These are phyloP conservation scores for Tanytarsus gracilentus DNA, from an alignment of 2,888 invertebrate species.

Conservation along the genomic window DNA sequence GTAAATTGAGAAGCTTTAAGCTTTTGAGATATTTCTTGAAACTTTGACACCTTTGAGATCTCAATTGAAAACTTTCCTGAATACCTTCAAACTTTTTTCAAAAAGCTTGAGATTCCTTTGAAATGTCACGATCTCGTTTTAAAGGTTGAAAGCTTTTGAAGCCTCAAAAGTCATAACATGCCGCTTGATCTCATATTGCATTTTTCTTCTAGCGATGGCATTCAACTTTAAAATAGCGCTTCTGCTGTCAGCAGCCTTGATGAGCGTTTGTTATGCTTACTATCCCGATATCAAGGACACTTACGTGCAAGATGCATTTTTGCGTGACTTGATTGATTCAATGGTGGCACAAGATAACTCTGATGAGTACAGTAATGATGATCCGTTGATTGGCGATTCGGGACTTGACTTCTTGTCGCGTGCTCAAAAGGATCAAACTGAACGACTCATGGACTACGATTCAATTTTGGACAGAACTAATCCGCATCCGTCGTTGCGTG, in stretches of 20 bases:
- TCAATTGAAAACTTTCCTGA: too few relatives aligned
- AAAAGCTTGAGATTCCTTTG: too few relatives aligned
- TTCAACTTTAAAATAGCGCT: not conserved
- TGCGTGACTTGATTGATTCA: slow-evolving; percentile 62
- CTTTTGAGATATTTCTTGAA: too few relatives aligned
- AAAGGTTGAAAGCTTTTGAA: not conserved
- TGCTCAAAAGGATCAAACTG: slow-evolving; percentile 50
- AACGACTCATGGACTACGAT: slow-evolving; percentile 63
- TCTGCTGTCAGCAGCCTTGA: not conserved
- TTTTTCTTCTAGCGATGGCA: slow-evolving; percentile 19
- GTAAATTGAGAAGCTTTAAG: too few relatives aligned
- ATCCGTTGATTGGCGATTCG: slow-evolving; percentile 34
- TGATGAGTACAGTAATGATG: slow-evolving; percentile 44
- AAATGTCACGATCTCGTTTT: too few relatives aligned
- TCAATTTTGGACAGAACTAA: slow-evolving; percentile 54
- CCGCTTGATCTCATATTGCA: too few relatives aligned
- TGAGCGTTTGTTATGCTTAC: slow-evolving; percentile 7
- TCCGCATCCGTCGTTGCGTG: slow-evolving; percentile 70
- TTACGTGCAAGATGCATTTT: slow-evolving; percentile 58
- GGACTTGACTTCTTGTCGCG: slow-evolving; percentile 44
- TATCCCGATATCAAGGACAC: slow-evolving; percentile 42
- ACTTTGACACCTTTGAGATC: too few relatives aligned
- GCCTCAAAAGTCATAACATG: slow-evolving; percentile 3
- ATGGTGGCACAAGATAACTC: slow-evolving; percentile 63
- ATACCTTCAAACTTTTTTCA: too few relatives aligned